Percentiles rank a stretch among this genome's conserved stretches.
phyloP scores from a whole-genome alignment of 1,140 invertebrate genomes.

The Drosophila triauraria region DNA sequence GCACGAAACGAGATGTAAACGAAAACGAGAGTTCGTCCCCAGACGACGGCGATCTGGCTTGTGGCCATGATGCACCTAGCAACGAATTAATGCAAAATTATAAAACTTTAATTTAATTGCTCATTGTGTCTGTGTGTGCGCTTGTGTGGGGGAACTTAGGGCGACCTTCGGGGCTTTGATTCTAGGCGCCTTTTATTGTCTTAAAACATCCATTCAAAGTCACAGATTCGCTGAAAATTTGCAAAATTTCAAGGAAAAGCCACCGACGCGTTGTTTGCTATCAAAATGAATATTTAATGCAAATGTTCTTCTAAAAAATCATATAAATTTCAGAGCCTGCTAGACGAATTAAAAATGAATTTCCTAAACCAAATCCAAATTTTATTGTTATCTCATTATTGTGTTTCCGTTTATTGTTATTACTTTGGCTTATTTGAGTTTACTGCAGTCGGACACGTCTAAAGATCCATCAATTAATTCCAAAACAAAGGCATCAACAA shows the following conservation, averaged over 20 bases:
- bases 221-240: constrained; percentile 59
- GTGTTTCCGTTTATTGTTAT: constrained; percentile 35
- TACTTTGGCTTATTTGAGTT: constrained; percentile 17
- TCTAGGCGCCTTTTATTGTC: constrained; percentile 47
- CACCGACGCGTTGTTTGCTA: constrained; percentile 9
- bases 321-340: constrained; percentile 32
- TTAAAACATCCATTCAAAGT: constrained; percentile 40
- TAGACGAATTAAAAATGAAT: constrained; percentile 32
- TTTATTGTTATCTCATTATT: constrained; percentile 32
- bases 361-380: constrained; percentile 47
- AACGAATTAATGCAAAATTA: constrained; percentile 33
- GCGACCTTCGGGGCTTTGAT: constrained; percentile 29
- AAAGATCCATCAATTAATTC: constrained; percentile 45
- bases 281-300: constrained; percentile 34
- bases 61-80: constrained; percentile 41
- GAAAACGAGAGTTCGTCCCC: constrained; percentile 66
- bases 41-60: constrained; percentile 14
- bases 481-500: constrained; percentile 41
- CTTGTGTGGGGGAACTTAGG: constrained; percentile 31
- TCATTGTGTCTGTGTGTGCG: constrained; percentile 40
- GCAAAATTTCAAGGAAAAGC: constrained; percentile 67
- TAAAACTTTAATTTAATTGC: constrained; percentile 59
- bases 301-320: constrained; percentile 36
- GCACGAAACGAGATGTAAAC: constrained; percentile 67
- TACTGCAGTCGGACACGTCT: constrained; percentile 31